Base-by-base conservation (phyloP, 1,140 invertebrate genomes). In the Sitobion miscanthi region DNA sequence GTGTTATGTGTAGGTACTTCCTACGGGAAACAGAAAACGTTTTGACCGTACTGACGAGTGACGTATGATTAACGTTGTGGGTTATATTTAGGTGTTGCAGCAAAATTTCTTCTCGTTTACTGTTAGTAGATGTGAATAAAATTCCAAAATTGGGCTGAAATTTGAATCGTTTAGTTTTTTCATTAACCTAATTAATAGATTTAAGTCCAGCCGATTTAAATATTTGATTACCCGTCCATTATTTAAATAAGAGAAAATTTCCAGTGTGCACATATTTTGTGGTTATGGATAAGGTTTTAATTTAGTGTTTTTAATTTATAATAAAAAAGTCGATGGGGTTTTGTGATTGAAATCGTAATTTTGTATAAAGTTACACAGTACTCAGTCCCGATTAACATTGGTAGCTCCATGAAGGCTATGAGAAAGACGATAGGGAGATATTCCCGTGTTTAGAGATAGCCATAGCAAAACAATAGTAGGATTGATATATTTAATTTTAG, bases 31-130 rank as follows among this genome's bases (percentile, higher is more conserved):
- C 62, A 14, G 62, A 77, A 77, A 77, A 14, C 62, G 62, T 77
- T 77, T 77, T 77, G 62, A 77, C 62, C 30, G 62, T 77, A 77
- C 62, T 35, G 62, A 77, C 62, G n/a, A 77, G 62, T n/a, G 62
- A n/a, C 62, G n/a, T 77, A 77, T 77, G 62, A 77, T 77, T 77
- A 77, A 77, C 62, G 62, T 77, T n/a, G 62, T 20, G n/a, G n/a
- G 62, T n/a, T 35, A 77, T n/a, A 5, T 77, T 77, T n/a, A n/a
- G 30, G 62, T n/a, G 14, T 14, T n/a, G 14, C 5, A n/a, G 62
- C 14, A 5, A 77, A 77, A 77, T 77, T n/a, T n/a, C n/a, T 77
- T 77, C 14, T 14, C 30, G 30, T n/a, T n/a, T 17, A n/a, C 30
- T 17, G 62, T 17, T 14, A 17, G 30, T 77, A 35, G 4, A n/a